Conservation (phyloP, 53 echinoderm and acorn worm genomes). For the Actinopyga echinites region DNA sequence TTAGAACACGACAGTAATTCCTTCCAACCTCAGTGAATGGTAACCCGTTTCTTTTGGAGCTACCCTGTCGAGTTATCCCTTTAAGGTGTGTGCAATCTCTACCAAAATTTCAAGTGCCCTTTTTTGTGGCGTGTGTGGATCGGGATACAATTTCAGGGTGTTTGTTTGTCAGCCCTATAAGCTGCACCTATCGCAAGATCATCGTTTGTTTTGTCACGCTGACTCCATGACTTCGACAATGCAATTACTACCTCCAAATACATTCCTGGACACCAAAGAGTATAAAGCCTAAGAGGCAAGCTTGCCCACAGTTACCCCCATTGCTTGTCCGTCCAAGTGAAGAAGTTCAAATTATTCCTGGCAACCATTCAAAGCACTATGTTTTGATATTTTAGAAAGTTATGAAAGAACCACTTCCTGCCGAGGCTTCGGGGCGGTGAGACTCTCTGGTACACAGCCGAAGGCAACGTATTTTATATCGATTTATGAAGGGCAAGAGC, state of each 20-base stretch:
- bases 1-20: no score
- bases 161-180: constrained; percentile 1
- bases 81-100: no score
- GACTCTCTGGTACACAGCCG: constrained; percentile 17
- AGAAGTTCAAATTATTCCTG: neutral
- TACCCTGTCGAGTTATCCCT: no score
- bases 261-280: constrained; percentile 5
- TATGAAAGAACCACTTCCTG: neutral
- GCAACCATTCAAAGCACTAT: constrained; percentile 16
- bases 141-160: neutral
- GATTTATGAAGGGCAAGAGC: no score
- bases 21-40: no score
- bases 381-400: constrained; percentile 10
- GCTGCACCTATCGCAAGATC: constrained; percentile 2
- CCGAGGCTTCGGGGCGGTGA: neutral
- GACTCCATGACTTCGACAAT: constrained; percentile 32
- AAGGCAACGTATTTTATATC: constrained; percentile 1
- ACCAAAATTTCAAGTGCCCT: no score
- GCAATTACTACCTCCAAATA: constrained; percentile 8
- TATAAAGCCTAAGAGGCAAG: neutral
- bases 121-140: neutral
- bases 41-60: no score
- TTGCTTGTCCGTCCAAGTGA: neutral
- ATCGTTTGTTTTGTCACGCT: constrained; percentile 30
- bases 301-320: constrained; percentile 12